Conservation (phyloP, 2,113 vertebrate genomes). For the Nettapus auritus region DNA sequence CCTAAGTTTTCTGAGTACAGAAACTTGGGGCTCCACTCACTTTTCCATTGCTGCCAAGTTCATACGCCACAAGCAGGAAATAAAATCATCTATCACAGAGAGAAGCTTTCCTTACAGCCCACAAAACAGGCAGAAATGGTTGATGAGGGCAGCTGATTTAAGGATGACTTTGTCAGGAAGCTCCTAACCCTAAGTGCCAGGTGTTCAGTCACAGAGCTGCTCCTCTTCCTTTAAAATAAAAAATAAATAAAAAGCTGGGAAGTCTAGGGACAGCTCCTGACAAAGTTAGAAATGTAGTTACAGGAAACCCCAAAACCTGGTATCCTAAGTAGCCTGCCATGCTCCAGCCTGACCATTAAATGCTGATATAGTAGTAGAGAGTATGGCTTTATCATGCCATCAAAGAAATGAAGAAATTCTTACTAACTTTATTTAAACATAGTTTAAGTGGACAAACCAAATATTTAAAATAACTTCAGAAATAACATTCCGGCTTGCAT, state of each 20-base stretch:
- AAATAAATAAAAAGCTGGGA: neutral
- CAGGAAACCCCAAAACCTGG: neutral
- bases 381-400: neutral
- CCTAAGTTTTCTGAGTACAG: neutral
- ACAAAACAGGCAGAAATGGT: neutral
- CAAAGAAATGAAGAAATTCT: neutral
- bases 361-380: neutral
- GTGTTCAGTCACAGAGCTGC: neutral
- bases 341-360: neutral
- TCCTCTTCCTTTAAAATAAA: neutral
- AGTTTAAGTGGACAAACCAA: slow-evolving; percentile 3
- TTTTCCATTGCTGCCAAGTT: neutral
- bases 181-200: neutral
- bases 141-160: neutral
- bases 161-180: neutral
- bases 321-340: neutral
- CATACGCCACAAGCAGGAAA: neutral
- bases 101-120: neutral
- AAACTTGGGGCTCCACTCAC: neutral
- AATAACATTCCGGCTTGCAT: slow-evolving; percentile 6
- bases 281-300: neutral
- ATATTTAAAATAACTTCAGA: slow-evolving; percentile 39
- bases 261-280: neutral
- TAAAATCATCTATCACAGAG: neutral
- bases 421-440: slow-evolving; percentile 15